phyloP scores from a whole-genome alignment of 1,140 invertebrate species.

The Copidosoma floridanum region DNA sequence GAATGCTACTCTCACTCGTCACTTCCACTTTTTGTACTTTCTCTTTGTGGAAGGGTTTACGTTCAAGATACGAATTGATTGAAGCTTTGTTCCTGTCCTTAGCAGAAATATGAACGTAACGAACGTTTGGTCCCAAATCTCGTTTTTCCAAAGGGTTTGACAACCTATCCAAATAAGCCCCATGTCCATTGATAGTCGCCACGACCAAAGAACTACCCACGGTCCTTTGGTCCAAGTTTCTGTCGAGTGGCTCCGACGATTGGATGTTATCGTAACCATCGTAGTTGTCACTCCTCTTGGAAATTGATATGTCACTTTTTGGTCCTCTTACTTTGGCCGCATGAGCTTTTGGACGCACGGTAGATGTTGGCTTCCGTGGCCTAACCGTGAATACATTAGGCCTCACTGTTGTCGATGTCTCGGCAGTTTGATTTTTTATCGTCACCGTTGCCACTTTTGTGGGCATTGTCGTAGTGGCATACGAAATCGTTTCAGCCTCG shows the following conservation, averaged over 20 bases:
- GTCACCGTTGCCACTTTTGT: not conserved
- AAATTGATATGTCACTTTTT: no score
- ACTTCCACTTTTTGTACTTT: not conserved
- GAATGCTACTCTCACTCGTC: not conserved
- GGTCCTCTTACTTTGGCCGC: not conserved
- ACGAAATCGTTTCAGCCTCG: conserved; percentile 31
- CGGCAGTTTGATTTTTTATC: no score
- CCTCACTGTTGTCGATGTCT: conserved; percentile 1
- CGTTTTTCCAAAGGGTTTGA: not conserved
- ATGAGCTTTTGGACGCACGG: not conserved
- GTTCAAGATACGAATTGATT: not conserved
- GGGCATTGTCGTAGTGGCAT: not conserved
- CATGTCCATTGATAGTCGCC: conserved; percentile 11
- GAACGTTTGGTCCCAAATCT: not conserved
- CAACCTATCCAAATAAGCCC: conserved; percentile 22
- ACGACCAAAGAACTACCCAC: conserved; percentile 17
- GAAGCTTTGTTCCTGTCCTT: not conserved
- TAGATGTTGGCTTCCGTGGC: not conserved
- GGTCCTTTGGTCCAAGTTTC: no score
- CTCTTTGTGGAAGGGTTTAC: not conserved
- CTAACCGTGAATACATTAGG: conserved; percentile 8
- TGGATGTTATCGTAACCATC: not conserved
- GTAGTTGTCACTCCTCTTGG: not conserved
- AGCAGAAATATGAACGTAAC: not conserved
- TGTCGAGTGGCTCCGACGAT: not conserved